A percentile compares a stretch with the other conserved stretches of the same genome.
Evolutionary conservation across 2,888 invertebrate species (phyloP).

Genomic region (Cheilosia grossa): DNA sequence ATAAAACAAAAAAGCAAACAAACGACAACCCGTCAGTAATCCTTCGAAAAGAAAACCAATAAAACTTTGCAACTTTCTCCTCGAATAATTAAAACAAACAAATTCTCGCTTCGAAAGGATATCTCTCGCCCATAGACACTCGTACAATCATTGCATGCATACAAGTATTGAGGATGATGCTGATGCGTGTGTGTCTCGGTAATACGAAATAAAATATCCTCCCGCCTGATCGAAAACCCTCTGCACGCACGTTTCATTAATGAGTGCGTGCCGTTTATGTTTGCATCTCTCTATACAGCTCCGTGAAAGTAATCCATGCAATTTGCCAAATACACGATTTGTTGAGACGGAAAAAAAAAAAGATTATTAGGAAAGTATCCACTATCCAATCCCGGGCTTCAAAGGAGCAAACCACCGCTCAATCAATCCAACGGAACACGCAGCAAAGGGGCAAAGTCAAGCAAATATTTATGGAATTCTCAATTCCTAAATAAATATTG

Average conservation of each 20-base stretch:
- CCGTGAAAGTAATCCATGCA: constrained; percentile 65
- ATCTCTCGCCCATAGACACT: not conserved
- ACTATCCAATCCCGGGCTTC: not conserved
- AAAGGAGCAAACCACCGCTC: constrained; percentile 24
- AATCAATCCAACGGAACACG: constrained; percentile 27
- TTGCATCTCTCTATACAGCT: constrained; percentile 48
- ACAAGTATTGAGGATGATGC: not conserved
- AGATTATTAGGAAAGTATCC: constrained; percentile 28
- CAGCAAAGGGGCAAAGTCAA: constrained; percentile 39
- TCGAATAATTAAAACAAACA: constrained; percentile 70
- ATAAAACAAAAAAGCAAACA: constrained; percentile 34
- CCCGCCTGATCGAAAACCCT: constrained; percentile 24
- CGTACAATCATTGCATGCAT: not conserved
- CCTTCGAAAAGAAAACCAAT: constrained; percentile 65
- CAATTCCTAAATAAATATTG: constrained; percentile 67
- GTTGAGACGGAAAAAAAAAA: constrained; percentile 33
- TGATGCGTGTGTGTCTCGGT: constrained; percentile 12
- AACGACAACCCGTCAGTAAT: constrained; percentile 59
- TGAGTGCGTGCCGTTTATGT: constrained; percentile 64
- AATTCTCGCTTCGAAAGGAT: constrained; percentile 32
- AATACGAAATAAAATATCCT: constrained; percentile 10
- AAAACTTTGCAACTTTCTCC: constrained; percentile 65
- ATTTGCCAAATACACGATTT: constrained; percentile 61
- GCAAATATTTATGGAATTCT: constrained; percentile 51
- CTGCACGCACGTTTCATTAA: constrained; percentile 67